Evolutionary conservation across 2,888 invertebrate species (phyloP), one percentile per base, ranked within the genome.

Genomic region (Watsonalla binaria): DNA sequence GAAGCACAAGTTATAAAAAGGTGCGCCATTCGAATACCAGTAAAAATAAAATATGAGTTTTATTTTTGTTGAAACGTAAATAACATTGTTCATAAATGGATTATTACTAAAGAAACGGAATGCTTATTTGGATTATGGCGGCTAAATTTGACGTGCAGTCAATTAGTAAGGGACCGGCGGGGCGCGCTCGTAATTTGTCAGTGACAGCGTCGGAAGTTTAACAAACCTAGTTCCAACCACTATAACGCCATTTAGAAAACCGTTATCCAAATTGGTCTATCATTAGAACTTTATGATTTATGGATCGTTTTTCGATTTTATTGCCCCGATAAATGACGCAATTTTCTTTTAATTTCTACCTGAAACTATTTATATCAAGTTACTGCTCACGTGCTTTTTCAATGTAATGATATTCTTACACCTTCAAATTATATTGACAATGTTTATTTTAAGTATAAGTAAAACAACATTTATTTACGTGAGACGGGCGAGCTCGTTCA

Each of bases 91-190:
- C 11, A 42, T 11, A 42, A 11, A 11, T 42, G 42, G 5, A 11
- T 42, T 42, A 11, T 11, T 42, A 4, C 24, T 24, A 24, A 64
- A 61, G 66, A 75, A 81, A 80, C 76, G 69, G 74, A 80, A 76
- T 74, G 70, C 74, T 73, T 84, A 82, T 84, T 84, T 83, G 80
- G 79, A 81, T 81, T 80, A 84, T 78, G 75, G 80, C 66, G 79
- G 82, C 70, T 74, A 81, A 84, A 80, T 81, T 86, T 88, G 87
- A 88, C 88, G 81, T 80, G 84, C 80, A 87, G 87, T 90, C 89
- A 90, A 90, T 89, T 90, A 89, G 83, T 70, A 72, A 65, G 65
- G 72, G 73, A 69, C 70, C 70, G 68, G 63, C 66, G 59, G 74
- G 69, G 76, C 74, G 76, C 77, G 81, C 71, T 79, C 71, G 82